Base-by-base conservation (phyloP, 2,797 vertebrate genomes). In the Leptatherina wallacei region DNA sequence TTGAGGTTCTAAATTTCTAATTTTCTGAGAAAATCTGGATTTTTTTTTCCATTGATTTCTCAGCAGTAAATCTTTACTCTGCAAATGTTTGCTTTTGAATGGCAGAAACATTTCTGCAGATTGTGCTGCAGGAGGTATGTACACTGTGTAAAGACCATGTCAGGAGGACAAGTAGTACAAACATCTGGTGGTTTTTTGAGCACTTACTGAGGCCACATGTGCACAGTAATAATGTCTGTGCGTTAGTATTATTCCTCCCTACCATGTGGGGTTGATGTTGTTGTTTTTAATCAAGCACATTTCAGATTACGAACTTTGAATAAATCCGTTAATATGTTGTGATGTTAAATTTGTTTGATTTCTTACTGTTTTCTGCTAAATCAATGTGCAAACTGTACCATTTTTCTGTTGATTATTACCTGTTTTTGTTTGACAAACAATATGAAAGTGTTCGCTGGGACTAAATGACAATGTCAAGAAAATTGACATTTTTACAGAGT, bases 231-330 rank as follows among this genome's bases (percentile, higher is more conserved):
- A 35, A 18, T 40, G 38, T 16, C 12, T 63, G 68, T 67, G 24
- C 49, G 22, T 55, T 29, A 61, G 12, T 49, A 33, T 64, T 64
- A 49, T 61, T 55, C 68, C 64, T 82, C 69, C 70, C 80, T 83
- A 58, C 73, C 68, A 61, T 80, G 73, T 80, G 76, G 73, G 81
- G 78, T 70, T 61, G 20, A 79, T 64, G n/a, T 71, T 24, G 18
- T 22, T 27, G 16, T 58, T 74, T 58, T 54, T 30, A 57, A 51
- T 68, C 33, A 49, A 63, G 5, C 7, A 59, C 40, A 65, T 85
- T 84, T 85, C 27, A 60, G 49, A 69, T 30, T 7, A 38, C 6
- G 29, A 35, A 65, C 44, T 57, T 56, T 36, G 4, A 61, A 32
- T 56, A 42, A 11, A 72, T 54, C 42, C 0, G 0, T 32, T 66